Evolutionary conservation across 1,140 invertebrate genomes (phyloP), one percentile per base, ranked within the genome.

Genomic region (Acromyrmex charruanus): DNA sequence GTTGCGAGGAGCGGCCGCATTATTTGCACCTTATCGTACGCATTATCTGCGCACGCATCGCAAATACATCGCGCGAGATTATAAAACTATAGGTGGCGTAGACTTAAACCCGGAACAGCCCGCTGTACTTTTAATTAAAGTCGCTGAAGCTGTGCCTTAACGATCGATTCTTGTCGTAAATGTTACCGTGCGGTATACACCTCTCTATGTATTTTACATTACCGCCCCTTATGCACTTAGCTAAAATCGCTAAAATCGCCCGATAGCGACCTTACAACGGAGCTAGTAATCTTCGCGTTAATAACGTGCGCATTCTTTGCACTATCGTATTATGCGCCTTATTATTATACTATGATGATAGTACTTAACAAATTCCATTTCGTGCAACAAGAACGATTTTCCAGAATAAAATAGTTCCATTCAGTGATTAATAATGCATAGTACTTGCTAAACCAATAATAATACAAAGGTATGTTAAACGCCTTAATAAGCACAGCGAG

Each of bases 71-170:
- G 81, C 5, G 35, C 28, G n/a, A 51, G 81, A 63, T 85, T 85
- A 53, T 58, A 16, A 72, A 81, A 58, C 49, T 14, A 21, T n/a
- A 12, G 44, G 28, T 28, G 61, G 59, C 44, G 59, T 14, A 28
- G 49, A 71, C 2, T 10, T 25, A 16, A 16, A 35, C 4, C 28
- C 49, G 35, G 12, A 44, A 12, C 51, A n/a, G 4, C n/a, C 3
- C 44, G 14, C 55, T 59, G 58, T 44, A 75, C 65, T 90, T 90
- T 90, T 90, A 90, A 90, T 90, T 90, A 90, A 90, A 85, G 61
- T 82, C 65, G 39, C 44, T 51, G 12, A 61, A 59, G 65, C 58
- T 18, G 59, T 10, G 75, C 63, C 59, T 88, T 77, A 71, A 90
- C 75, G 86, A 90, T 90, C 86, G 75, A 90, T 86, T 77, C 49